Evolutionary conservation across 2,113 vertebrate species (phyloP).

Genomic region (Trematomus loennbergii): DNA sequence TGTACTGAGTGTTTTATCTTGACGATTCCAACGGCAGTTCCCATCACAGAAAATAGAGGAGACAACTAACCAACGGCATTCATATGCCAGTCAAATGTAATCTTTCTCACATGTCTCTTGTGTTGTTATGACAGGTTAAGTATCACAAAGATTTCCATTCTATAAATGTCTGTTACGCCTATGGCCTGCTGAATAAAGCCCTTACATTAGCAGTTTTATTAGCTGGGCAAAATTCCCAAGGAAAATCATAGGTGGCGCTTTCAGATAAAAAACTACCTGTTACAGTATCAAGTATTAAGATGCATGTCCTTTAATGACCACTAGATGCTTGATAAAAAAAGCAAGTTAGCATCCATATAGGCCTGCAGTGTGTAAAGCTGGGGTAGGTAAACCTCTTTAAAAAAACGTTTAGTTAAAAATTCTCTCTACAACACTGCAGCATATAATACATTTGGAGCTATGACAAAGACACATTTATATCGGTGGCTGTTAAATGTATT

Average conservation of each 20-base stretch:
- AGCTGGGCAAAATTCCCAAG: neutral
- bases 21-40: neutral
- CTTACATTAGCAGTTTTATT: neutral
- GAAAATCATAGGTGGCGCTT: neutral
- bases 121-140: neutral
- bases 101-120: neutral
- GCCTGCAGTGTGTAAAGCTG: too few species aligned
- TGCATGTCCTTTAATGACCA: neutral
- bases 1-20: neutral
- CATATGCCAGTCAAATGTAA: neutral
- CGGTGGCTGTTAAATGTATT: too few species aligned
- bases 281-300: neutral
- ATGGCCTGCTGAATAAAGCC: neutral
- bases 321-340: neutral
- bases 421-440: too few species aligned
- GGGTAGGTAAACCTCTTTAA: too few species aligned
- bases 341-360: neutral
- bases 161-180: too few species aligned
- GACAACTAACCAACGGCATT: constrained; percentile 46
- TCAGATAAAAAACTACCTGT: neutral
- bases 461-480: too few species aligned
- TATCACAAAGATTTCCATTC: too few species aligned
- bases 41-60: constrained; percentile 56
- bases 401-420: too few species aligned
- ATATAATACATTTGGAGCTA: too few species aligned